These are phyloP conservation scores for Homarus americanus DNA, from an alignment of 1,140 invertebrate species.

Conservation along the genomic window DNA sequence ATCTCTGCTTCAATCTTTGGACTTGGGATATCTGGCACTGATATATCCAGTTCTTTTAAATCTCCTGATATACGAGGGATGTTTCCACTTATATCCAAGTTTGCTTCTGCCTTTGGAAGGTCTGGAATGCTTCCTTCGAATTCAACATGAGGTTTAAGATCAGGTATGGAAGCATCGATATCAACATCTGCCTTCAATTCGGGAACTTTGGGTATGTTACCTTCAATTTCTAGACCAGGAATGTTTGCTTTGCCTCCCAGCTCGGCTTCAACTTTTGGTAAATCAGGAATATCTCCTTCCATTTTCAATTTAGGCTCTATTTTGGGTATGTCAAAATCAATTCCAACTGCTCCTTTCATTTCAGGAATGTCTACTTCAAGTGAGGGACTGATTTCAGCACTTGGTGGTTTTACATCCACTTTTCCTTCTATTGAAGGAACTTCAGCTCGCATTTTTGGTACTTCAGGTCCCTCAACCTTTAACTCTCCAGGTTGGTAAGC, in stretches of 20 bases:
- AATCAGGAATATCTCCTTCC: not conserved
- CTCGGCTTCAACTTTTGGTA: constrained; percentile 47
- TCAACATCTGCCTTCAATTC: constrained; percentile 35
- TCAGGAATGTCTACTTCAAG: constrained; percentile 19
- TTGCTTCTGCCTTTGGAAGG: constrained; percentile 4
- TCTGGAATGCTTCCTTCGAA: constrained; percentile 22
- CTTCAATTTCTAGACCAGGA: constrained; percentile 16
- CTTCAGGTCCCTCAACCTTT: constrained; percentile 13
- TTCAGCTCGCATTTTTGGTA: constrained; percentile 19
- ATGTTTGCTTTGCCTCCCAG: constrained; percentile 23
- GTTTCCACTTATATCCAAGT: not conserved
- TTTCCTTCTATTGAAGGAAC: constrained; percentile 11
- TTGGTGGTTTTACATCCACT: constrained; percentile 24
- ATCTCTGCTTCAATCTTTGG: constrained; percentile 51
- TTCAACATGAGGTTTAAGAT: not conserved
- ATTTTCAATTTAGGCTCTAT: constrained; percentile 4
- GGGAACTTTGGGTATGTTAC: constrained; percentile 33
- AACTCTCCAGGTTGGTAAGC: constrained; percentile 33
- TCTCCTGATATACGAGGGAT: not conserved
- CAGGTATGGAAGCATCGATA: not conserved
- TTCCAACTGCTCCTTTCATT: not conserved
- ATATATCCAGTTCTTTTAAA: constrained; percentile 2
- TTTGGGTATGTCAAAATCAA: constrained; percentile 4
- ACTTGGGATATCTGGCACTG: constrained; percentile 5
- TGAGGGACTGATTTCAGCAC: not conserved